phyloP scores from a whole-genome alignment of 2,113 vertebrate species.

The Ancistrus triradiatus region DNA sequence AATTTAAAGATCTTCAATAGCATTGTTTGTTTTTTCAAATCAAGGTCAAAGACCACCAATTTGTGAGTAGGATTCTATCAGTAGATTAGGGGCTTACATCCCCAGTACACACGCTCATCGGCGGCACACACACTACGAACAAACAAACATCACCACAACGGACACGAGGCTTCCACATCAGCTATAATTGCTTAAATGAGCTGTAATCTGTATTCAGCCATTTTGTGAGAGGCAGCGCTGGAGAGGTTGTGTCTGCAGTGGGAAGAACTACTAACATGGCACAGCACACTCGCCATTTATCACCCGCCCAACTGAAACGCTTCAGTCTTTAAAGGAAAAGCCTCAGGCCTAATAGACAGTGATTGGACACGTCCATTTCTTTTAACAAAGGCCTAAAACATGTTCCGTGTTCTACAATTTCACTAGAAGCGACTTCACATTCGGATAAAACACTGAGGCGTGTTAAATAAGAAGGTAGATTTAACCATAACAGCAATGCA shows the following conservation, averaged over 20 bases:
- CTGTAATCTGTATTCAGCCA: conserved; percentile 34
- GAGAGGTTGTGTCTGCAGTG: conserved; percentile 45
- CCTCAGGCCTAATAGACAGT: conserved; percentile 27
- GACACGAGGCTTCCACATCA: conserved; percentile 10
- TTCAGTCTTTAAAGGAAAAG: conserved; percentile 42
- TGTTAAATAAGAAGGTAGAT: neutral
- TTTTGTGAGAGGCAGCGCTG: conserved; percentile 30
- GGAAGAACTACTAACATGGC: conserved; percentile 33
- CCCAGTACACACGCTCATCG: too few relatives aligned
- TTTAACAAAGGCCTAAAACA: too few relatives aligned
- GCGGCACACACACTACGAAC: too few relatives aligned
- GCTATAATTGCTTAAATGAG: neutral
- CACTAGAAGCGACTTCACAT: neutral
- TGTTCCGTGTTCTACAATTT: too few relatives aligned
- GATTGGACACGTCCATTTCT: neutral
- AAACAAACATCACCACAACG: neutral
- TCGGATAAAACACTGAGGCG: neutral
- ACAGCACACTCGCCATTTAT: conserved; percentile 32
- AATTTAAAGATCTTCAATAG: too few relatives aligned
- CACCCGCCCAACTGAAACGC: conserved; percentile 38
- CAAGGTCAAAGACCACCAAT: too few relatives aligned
- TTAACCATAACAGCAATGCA: neutral
- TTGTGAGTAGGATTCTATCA: too few relatives aligned
- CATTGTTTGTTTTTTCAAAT: too few relatives aligned
- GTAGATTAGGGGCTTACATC: too few relatives aligned